phyloP scores from a whole-genome alignment of 2,888 invertebrate species.

The Acrobeloides nanus region DNA sequence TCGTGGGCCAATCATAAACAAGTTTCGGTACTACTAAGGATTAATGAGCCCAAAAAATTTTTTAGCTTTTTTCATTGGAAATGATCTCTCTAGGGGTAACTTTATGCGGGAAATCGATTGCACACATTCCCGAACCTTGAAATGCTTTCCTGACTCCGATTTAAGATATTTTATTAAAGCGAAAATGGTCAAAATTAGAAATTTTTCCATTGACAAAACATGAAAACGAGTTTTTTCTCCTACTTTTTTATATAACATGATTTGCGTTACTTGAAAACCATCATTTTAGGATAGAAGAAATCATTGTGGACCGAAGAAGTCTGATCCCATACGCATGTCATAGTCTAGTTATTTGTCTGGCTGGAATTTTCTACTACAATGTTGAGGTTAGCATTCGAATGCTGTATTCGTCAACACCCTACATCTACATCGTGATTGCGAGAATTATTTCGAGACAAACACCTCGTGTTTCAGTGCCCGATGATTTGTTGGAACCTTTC shows the following conservation, averaged over 20 bases:
- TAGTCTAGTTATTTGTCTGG: constrained; percentile 24
- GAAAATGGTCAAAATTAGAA: too few species aligned
- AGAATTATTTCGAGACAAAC: constrained; percentile 29
- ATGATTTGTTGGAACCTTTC: constrained; percentile 30
- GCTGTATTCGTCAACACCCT: constrained; percentile 41
- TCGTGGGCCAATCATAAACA: too few species aligned
- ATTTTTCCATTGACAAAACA: too few species aligned
- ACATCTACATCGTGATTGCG: constrained; percentile 35
- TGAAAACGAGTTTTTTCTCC: too few species aligned
- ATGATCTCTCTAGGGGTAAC: too few species aligned
- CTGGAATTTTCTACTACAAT: constrained; percentile 35
- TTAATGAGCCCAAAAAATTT: too few species aligned
- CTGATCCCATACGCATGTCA: constrained; percentile 33
- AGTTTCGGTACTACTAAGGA: too few species aligned
- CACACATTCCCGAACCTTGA: too few species aligned
- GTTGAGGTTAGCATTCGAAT: constrained; percentile 40
- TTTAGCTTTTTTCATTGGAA: too few species aligned
- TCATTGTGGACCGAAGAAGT: constrained; percentile 12
- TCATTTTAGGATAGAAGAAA: constrained; percentile 13
- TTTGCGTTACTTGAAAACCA: background rate
- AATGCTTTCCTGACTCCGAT: too few species aligned
- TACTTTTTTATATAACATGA: background rate
- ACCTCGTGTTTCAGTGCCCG: constrained; percentile 17
- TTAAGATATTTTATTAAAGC: background rate
- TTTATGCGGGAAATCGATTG: too few species aligned